phyloP scores from a whole-genome alignment of 1,140 invertebrate species.

The Ceratina calcarata region DNA sequence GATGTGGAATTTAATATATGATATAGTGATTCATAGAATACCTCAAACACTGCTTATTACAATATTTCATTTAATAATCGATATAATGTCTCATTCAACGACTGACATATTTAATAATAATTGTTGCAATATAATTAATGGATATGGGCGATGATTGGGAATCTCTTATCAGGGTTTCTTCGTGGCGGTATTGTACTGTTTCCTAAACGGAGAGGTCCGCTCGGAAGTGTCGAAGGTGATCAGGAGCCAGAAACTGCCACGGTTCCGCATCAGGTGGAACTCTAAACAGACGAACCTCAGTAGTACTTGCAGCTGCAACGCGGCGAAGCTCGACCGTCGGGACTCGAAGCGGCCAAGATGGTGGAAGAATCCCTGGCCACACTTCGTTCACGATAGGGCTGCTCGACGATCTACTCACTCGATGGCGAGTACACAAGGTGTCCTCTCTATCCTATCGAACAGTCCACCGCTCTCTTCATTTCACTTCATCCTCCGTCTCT shows the following conservation, averaged over 20 bases:
- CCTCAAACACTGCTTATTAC: too few relatives aligned
- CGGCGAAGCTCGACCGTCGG: slow-evolving; percentile 51
- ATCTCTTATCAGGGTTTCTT: slow-evolving; percentile 83
- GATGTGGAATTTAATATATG: too few relatives aligned
- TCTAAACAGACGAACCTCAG: slow-evolving; percentile 64
- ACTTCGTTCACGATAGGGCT: slow-evolving; percentile 51
- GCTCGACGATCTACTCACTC: slow-evolving; percentile 71
- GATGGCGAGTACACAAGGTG: slow-evolving; percentile 77
- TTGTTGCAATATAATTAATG: too few relatives aligned
- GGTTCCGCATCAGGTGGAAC: slow-evolving; percentile 51
- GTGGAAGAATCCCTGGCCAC: slow-evolving; percentile 63
- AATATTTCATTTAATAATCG: too few relatives aligned
- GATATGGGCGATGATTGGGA: too few relatives aligned
- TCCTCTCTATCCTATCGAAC: slow-evolving; percentile 58
- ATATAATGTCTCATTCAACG: too few relatives aligned
- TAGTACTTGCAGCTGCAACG: slow-evolving; percentile 72
- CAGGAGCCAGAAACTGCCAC: slow-evolving; percentile 66
- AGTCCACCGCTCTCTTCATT: slow-evolving; percentile 15
- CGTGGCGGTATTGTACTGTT: slow-evolving; percentile 86
- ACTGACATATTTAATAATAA: too few relatives aligned
- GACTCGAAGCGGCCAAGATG: slow-evolving; percentile 47
- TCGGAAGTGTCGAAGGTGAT: slow-evolving; percentile 77
- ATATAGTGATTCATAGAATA: too few relatives aligned
- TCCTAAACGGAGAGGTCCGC: slow-evolving; percentile 85
- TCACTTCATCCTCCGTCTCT: neutral